Evolutionary conservation across 2,113 vertebrate species (phyloP), one percentile per base, ranked within the genome.

Genomic region (Anoplopoma fimbria): DNA sequence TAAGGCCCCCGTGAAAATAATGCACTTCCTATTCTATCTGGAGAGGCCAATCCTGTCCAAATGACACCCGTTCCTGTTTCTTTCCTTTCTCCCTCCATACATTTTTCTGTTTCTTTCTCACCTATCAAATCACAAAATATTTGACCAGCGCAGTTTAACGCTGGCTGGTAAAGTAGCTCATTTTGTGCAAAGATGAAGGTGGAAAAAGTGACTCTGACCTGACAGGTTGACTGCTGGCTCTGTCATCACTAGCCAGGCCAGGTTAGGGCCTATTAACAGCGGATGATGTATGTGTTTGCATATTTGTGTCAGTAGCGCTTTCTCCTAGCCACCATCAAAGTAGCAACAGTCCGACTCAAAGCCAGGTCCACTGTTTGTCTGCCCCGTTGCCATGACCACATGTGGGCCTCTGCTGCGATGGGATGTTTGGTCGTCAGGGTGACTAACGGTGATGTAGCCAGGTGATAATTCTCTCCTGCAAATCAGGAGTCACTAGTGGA

Each of bases 151-250:
- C 19, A n/a, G 75, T 40, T 45, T 51, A 25, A 69, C 61, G 60
- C 10, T 0, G 14, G 38, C 57, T 12, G 45, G 61, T 19, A 13
- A 63, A 67, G 42, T 68, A 68, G 63, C 53, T 49, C 6, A 3
- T 34, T 75, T 69, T 79, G 69, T 63, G 65, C 1, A 49, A 67
- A 79, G 63, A 73, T 34, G 55, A 84, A 83, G 64, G 63, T 85
- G 88, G 92, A 91, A 93, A 93, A 90, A 89, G 60, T 86, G 87
- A 91, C 55, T 83, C n/a, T 86, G 69, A 70, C 60, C 75, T 77
- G 69, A 78, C 72, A 72, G 84, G 69, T 86, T 38, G 69, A 80
- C 88, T 69, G 91, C 83, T 73, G 65, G 61, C 67, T 88, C 87
- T 65, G 81, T 92, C 88, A 80, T 88, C 82, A 23, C 64, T 1